Conservation (phyloP, 23 tunicate genomes). For the Phallusia fumigata region DNA sequence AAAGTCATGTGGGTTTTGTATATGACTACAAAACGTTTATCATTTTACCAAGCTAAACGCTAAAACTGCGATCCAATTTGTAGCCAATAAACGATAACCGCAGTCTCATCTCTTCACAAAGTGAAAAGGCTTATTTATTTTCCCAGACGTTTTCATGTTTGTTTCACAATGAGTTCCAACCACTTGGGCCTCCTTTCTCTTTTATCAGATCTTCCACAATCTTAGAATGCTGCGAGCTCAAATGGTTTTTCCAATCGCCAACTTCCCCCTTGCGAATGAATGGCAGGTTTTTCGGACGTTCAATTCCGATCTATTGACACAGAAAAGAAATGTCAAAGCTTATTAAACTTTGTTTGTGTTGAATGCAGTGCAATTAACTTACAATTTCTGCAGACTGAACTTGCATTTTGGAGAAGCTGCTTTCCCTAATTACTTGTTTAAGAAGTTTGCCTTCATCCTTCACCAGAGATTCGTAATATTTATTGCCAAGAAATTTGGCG, state of each 20-base stretch:
- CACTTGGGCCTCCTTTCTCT: constrained; percentile 8
- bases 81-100: too few relatives aligned
- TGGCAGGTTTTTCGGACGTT: constrained; percentile 4
- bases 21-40: too few relatives aligned
- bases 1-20: too few relatives aligned
- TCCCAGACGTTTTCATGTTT: neutral
- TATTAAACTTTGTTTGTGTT: neutral
- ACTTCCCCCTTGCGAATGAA: constrained; percentile 45
- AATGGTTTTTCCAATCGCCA: constrained; percentile 51
- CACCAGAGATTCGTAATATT: constrained; percentile 26
- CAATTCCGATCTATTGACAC: neutral
- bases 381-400: constrained; percentile 26
- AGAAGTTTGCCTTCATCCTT: constrained; percentile 23
- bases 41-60: too few relatives aligned
- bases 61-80: too few relatives aligned
- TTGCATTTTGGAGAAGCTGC: constrained; percentile 26
- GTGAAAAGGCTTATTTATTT: too few relatives aligned
- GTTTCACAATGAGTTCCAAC: neutral
- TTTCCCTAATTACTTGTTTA: constrained; percentile 19
- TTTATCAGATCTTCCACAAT: constrained; percentile 15
- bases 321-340: too few relatives aligned
- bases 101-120: too few relatives aligned
- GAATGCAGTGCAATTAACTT: neutral
- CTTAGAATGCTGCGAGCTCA: constrained; percentile 28
- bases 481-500: constrained; percentile 36